Evolutionary conservation across 2,113 vertebrate species (phyloP).

Genomic region (Phocoena phocoena): DNA sequence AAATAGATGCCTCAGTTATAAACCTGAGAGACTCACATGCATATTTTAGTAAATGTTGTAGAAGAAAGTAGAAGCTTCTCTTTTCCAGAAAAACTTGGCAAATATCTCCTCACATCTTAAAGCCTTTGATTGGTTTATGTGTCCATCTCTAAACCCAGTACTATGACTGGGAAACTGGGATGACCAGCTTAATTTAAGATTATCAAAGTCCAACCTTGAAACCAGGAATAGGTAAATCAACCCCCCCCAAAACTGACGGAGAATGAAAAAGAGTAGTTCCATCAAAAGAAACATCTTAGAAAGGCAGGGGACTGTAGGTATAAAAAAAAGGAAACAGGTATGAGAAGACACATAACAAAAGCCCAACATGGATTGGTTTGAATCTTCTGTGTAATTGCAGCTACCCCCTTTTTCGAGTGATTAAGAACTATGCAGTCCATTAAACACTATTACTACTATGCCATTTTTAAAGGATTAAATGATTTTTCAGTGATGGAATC

Average conservation of each 20-base stretch:
- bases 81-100: not conserved
- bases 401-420: not conserved
- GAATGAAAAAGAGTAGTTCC: not conserved
- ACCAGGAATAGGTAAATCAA: not conserved
- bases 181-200: not conserved
- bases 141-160: not conserved
- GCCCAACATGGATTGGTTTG: not conserved
- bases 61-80: not conserved
- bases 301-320: not conserved
- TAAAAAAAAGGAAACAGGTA: not conserved
- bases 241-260: not conserved
- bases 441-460: not conserved
- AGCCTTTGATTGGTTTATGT: not conserved
- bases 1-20: not conserved
- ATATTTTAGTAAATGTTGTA: not conserved
- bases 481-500: not conserved
- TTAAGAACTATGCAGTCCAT: not conserved
- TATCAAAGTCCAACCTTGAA: not conserved
- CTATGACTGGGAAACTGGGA: not conserved
- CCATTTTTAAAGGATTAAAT: not conserved
- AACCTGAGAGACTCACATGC: not conserved
- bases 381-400: not conserved
- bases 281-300: not conserved
- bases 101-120: not conserved
- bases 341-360: not conserved